These are phyloP conservation scores for Gadopsis marmoratus DNA, from an alignment of 2,797 vertebrate species.

Conservation along the genomic window DNA sequence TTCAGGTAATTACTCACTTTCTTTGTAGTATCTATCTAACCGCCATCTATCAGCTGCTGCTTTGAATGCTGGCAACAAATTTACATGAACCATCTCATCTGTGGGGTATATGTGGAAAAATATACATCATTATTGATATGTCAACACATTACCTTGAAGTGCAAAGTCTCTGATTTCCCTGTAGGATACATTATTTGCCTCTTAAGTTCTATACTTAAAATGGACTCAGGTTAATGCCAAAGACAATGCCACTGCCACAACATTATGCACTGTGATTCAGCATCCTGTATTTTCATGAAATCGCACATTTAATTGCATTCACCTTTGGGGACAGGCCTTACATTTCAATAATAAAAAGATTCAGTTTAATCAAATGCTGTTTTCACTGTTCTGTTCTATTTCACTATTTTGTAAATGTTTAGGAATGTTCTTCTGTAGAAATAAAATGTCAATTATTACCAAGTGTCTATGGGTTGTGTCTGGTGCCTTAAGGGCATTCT, in stretches of 20 bases:
- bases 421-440: constrained; percentile 32
- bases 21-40: too few species aligned
- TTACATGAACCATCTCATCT: too few species aligned
- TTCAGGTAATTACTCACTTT: too few species aligned
- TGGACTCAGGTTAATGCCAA: neutral
- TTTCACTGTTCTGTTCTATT: constrained; percentile 15
- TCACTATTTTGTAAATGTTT: constrained; percentile 39
- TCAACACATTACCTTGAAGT: too few species aligned
- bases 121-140: too few species aligned
- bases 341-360: neutral
- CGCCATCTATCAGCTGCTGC: too few species aligned
- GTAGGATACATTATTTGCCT: too few species aligned
- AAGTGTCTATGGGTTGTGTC: constrained; percentile 15
- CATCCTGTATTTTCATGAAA: constrained; percentile 13
- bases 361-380: constrained; percentile 31
- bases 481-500: constrained; percentile 13
- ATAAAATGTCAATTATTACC: constrained; percentile 57
- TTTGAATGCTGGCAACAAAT: too few species aligned
- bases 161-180: too few species aligned
- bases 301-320: neutral
- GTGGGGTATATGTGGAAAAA: too few species aligned
- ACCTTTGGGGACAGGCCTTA: constrained; percentile 10
- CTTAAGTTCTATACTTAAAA: too few species aligned
- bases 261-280: constrained; percentile 23
- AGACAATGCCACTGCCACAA: constrained; percentile 3